A percentile compares a stretch with the other conserved stretches of the same genome.
These are phyloP conservation scores for Anguilla anguilla DNA, from an alignment of 2,797 vertebrate genomes.

Conservation along the genomic window DNA sequence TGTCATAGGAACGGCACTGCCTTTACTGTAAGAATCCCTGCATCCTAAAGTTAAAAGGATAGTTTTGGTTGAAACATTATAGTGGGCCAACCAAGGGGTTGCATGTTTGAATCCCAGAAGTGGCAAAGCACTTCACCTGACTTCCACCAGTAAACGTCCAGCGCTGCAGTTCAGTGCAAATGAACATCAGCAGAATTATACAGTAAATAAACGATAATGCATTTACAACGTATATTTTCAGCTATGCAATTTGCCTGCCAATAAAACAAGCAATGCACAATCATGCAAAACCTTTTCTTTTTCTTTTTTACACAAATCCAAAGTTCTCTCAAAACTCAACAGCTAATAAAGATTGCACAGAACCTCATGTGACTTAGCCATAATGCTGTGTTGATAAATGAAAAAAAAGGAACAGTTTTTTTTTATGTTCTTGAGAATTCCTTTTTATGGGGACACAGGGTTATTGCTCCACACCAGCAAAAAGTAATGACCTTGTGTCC, in stretches of 20 bases:
- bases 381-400: neutral
- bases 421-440: neutral
- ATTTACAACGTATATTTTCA: neutral
- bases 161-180: neutral
- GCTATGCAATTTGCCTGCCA: neutral
- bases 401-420: neutral
- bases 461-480: neutral
- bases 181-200: neutral
- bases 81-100: neutral
- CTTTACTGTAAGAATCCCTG: neutral
- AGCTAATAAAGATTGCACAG: neutral
- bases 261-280: neutral
- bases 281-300: neutral
- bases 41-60: neutral
- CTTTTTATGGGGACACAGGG: neutral
- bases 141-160: neutral
- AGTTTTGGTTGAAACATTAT: neutral
- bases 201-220: neutral
- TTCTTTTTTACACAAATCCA: neutral
- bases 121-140: neutral
- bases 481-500: slow-evolving; percentile 5
- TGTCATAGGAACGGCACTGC: neutral
- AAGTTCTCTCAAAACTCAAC: neutral
- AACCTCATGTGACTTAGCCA: neutral
- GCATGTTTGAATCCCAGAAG: neutral